Evolutionary conservation across 2,113 vertebrate species (phyloP).

Genomic region (Seriola dumerili): DNA sequence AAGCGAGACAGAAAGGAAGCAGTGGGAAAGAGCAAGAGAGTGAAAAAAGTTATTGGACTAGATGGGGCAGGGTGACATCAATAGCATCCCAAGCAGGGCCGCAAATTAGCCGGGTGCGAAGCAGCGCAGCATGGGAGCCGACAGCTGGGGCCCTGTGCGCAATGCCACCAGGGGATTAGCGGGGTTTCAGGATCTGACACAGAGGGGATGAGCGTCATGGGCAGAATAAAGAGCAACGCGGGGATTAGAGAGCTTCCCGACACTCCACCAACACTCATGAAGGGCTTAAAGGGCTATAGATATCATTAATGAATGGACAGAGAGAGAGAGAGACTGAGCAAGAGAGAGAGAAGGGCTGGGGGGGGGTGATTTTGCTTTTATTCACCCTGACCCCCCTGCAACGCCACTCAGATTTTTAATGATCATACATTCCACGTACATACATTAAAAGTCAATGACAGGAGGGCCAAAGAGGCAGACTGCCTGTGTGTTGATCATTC

Average conservation of each 20-base stretch:
- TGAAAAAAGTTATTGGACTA: conserved; percentile 67
- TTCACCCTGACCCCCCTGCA: conserved; percentile 22
- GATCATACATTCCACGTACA: conserved; percentile 56
- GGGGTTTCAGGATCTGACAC: conserved; percentile 75
- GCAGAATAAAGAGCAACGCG: conserved; percentile 76
- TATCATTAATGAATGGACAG: conserved; percentile 76
- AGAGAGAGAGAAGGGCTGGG: conserved; percentile 4
- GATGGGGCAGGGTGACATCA: conserved; percentile 69
- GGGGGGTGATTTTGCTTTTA: conserved; percentile 52
- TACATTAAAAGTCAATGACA: conserved; percentile 73
- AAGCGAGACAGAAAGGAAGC: conserved; percentile 33
- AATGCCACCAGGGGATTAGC: conserved; percentile 78
- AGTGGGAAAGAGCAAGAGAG: conserved; percentile 47
- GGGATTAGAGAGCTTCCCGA: conserved; percentile 77
- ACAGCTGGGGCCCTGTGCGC: conserved; percentile 70
- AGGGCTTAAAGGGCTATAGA: conserved; percentile 72
- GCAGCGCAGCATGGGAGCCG: conserved; percentile 68
- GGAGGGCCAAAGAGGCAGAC: conserved; percentile 38
- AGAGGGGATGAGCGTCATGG: conserved; percentile 76
- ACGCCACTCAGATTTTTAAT: conserved; percentile 58
- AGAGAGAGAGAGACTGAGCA: conserved; percentile 11
- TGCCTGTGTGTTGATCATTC: conserved; percentile 51
- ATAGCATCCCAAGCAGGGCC: conserved; percentile 77
- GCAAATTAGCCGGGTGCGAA: conserved; percentile 76
- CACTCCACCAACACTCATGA: conserved; percentile 79